These are phyloP conservation scores for Tigriopus japonicus DNA, from an alignment of 1,140 invertebrate species.

Conservation along the genomic window DNA sequence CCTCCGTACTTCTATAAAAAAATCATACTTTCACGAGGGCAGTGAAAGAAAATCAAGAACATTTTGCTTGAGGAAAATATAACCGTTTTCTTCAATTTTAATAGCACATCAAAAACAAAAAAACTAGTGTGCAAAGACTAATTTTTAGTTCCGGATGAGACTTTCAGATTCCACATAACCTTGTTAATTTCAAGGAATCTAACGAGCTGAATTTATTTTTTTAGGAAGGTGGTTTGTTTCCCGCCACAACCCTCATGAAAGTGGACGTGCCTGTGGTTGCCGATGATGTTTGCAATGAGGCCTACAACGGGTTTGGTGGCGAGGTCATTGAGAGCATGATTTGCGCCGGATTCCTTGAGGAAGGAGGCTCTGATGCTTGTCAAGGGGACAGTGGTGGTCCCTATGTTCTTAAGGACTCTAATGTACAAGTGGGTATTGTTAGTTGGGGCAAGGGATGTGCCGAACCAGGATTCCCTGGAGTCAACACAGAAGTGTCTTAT, in stretches of 20 bases:
- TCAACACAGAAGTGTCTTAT: slow-evolving; percentile 22
- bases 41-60: no score
- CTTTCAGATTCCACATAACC: no score
- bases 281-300: neutral
- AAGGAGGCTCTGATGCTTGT: slow-evolving; percentile 14
- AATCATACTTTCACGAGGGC: no score
- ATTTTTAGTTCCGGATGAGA: no score
- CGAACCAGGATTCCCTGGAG: slow-evolving; percentile 23
- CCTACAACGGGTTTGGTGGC: neutral
- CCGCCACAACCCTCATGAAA: neutral
- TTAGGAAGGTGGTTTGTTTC: no score
- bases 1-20: no score
- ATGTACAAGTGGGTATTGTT: slow-evolving; percentile 20
- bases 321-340: slow-evolving; percentile 11
- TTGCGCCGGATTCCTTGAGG: slow-evolving; percentile 15
- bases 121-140: no score
- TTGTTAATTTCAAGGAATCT: no score
- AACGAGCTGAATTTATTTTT: no score
- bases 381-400: slow-evolving; percentile 16
- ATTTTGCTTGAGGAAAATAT: no score
- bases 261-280: neutral
- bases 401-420: neutral
- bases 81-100: no score
- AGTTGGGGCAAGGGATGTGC: slow-evolving; percentile 27
- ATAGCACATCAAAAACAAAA: no score